These are phyloP conservation scores for Doris montereyensis DNA, from an alignment of 2,888 invertebrate genomes.

Conservation along the genomic window DNA sequence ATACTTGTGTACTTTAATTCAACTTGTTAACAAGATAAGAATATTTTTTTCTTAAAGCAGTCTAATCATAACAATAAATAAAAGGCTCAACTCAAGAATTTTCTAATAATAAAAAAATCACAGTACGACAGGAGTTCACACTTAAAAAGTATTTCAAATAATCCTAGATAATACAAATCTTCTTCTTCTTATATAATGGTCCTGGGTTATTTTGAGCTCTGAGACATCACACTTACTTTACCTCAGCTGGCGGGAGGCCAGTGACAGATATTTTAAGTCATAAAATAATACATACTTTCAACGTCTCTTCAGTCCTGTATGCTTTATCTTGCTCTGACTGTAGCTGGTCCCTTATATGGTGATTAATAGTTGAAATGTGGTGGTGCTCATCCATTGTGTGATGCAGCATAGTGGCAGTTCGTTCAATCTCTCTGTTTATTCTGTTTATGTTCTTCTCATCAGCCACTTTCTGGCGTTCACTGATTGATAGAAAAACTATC, in stretches of 20 bases:
- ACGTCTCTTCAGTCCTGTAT: slow-evolving; percentile 61
- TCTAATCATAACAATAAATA: no score
- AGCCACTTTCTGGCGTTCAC: slow-evolving; percentile 62
- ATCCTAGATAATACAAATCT: background rate
- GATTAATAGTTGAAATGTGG: slow-evolving; percentile 57
- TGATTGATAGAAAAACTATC: slow-evolving; percentile 39
- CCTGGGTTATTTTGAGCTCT: no score
- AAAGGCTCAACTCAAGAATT: no score
- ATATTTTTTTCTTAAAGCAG: no score
- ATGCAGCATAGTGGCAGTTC: slow-evolving; percentile 57
- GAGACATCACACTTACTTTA: no score
- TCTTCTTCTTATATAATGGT: background rate
- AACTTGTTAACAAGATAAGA: no score
- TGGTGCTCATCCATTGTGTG: slow-evolving; percentile 64
- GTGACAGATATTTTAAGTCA: no score
- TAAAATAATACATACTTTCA: slow-evolving; percentile 55
- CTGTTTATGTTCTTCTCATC: slow-evolving; percentile 68
- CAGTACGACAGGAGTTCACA: no score
- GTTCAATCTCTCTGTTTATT: slow-evolving; percentile 64
- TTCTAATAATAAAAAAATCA: no score
- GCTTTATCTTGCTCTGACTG: slow-evolving; percentile 63
- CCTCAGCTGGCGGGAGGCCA: no score
- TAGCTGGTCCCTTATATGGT: slow-evolving; percentile 61
- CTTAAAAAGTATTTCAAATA: slow-evolving; percentile 8
- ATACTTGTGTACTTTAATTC: no score